These are phyloP conservation scores for Callyntrura guangdongensis DNA, from an alignment of 2,888 invertebrate genomes.

Conservation along the genomic window DNA sequence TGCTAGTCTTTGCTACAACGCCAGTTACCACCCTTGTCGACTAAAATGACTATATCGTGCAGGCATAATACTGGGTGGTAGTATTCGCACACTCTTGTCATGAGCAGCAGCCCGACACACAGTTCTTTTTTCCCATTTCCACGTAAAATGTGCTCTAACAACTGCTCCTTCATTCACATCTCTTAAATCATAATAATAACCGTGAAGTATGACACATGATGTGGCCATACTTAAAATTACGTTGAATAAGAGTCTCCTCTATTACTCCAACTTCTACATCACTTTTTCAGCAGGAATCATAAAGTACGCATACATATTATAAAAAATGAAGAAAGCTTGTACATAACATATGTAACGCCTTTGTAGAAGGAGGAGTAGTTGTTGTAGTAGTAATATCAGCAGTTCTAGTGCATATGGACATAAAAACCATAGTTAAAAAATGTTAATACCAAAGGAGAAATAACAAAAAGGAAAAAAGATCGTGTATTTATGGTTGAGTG, in stretches of 20 bases:
- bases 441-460: background rate
- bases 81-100: background rate
- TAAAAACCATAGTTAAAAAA: background rate
- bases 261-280: background rate
- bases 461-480: background rate
- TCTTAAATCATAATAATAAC: conserved; percentile 37
- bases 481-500: conserved; percentile 56
- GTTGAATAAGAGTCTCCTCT: background rate
- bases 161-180: background rate
- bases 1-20: background rate
- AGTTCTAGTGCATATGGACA: background rate
- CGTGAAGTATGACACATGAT: conserved; percentile 22
- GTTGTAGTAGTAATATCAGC: background rate
- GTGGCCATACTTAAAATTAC: background rate
- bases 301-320: background rate
- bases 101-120: background rate
- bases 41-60: background rate
- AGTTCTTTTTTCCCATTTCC: background rate
- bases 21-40: background rate
- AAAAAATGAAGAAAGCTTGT: background rate
- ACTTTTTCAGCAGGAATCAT: background rate
- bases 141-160: conserved; percentile 13
- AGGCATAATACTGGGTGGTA: background rate
- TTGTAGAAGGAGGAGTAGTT: background rate
- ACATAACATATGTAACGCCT: background rate